Conservation (phyloP, 2,113 vertebrate species). For the Cyrtonyx montezumae region DNA sequence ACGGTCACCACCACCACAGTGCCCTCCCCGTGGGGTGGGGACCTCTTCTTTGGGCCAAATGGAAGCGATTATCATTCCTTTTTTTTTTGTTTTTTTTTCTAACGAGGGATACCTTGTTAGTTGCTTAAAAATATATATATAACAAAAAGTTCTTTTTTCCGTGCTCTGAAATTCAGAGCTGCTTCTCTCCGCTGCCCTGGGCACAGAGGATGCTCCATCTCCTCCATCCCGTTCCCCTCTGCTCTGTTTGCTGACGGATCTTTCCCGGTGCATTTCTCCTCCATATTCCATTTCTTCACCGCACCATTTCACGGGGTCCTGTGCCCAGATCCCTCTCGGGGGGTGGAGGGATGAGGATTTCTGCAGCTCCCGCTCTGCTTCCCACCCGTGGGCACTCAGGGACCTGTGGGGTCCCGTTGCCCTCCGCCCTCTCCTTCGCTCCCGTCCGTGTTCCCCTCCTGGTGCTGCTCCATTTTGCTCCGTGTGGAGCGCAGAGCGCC, state of each 20-base stretch:
- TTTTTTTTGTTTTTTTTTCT: not conserved
- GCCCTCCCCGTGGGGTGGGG: fast-evolving
- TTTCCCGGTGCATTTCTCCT: too few relatives aligned
- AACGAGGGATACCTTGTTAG: fast-evolving
- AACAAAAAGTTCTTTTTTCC: not conserved
- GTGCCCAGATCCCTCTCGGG: fast-evolving
- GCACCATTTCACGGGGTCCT: fast-evolving
- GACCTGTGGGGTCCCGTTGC: too few relatives aligned
- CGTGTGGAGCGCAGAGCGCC: not conserved
- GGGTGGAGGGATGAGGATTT: not conserved
- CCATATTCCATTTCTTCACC: not conserved
- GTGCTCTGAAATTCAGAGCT: not conserved
- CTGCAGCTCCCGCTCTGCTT: fast-evolving
- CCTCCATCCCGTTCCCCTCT: too few relatives aligned
- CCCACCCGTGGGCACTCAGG: not conserved
- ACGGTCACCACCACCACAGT: fast-evolving
- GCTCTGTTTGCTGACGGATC: too few relatives aligned
- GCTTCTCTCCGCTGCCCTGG: fast-evolving
- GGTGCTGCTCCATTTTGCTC: not conserved
- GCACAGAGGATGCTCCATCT: not conserved
- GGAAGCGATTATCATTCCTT: too few relatives aligned
- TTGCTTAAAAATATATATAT: not conserved
- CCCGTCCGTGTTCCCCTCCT: not conserved
- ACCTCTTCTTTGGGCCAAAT: not conserved
- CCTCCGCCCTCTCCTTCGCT: too few relatives aligned